Conservation (phyloP, 1,140 invertebrate species). For the Drosophila lowei region DNA sequence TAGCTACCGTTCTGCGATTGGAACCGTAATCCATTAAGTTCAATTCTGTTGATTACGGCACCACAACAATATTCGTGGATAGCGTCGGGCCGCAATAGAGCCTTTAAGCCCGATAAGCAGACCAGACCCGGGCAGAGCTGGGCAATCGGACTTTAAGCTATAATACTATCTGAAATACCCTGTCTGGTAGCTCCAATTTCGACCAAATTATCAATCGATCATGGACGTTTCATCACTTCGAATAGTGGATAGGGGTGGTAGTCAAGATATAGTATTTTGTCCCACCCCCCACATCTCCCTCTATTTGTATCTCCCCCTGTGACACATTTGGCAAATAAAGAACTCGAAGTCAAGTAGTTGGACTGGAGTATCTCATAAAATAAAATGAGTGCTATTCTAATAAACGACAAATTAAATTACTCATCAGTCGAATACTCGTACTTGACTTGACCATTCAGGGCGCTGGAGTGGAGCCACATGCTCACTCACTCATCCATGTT, state of each 20-base stretch:
- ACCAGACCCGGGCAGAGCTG: not conserved
- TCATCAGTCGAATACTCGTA: constrained; percentile 50
- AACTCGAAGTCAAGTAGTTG: constrained; percentile 79
- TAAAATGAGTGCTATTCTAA: constrained; percentile 76
- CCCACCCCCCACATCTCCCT: not conserved
- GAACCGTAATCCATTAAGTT: constrained; percentile 69
- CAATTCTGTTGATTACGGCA: constrained; percentile 48
- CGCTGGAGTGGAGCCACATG: constrained; percentile 5
- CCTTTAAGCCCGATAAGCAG: constrained; percentile 40
- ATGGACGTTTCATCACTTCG: not conserved
- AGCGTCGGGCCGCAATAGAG: constrained; percentile 5
- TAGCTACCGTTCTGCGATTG: constrained; percentile 73
- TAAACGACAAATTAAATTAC: constrained; percentile 82
- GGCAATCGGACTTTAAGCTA: not conserved
- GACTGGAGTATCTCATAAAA: constrained; percentile 81
- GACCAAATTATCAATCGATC: constrained; percentile 15
- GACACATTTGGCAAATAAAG: constrained; percentile 61
- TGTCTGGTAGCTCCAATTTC: constrained; percentile 23
- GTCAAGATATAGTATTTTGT: too few relatives aligned
- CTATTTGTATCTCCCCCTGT: constrained; percentile 1
- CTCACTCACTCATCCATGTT: too few relatives aligned
- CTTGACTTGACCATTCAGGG: not conserved
- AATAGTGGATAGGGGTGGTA: too few relatives aligned
- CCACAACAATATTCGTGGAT: constrained; percentile 34
- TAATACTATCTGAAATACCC: constrained; percentile 4